These are phyloP conservation scores for Rhabdophis nuchalis DNA, from an alignment of 2,797 vertebrate species.

Conservation along the genomic window DNA sequence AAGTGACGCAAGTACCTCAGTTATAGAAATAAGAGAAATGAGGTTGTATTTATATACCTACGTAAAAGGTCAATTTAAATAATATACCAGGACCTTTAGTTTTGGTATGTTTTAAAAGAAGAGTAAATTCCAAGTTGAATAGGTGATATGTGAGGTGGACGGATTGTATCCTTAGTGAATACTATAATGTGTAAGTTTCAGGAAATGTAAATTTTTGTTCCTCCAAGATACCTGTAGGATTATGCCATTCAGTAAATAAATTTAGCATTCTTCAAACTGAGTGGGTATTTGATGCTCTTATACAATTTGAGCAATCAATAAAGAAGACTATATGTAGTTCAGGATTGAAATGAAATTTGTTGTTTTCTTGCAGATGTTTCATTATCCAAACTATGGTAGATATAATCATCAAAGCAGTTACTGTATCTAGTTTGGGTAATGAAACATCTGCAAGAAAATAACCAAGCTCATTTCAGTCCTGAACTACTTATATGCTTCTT, in stretches of 20 bases:
- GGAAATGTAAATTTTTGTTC: neutral
- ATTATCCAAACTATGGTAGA: neutral
- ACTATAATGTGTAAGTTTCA: neutral
- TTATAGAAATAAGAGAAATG: neutral
- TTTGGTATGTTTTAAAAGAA: neutral
- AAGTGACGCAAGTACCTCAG: neutral
- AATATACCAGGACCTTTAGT: neutral
- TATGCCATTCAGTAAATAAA: neutral
- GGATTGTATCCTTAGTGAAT: neutral
- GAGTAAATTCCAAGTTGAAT: neutral
- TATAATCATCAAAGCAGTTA: neutral
- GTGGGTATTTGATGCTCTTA: neutral
- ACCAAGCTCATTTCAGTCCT: neutral
- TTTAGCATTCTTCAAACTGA: neutral
- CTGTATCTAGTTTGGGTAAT: neutral
- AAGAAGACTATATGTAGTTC: no score
- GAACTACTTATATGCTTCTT: neutral
- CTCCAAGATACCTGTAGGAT: neutral
- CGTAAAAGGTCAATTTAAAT: neutral
- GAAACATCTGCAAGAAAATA: neutral
- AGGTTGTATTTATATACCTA: neutral
- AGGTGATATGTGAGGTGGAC: neutral
- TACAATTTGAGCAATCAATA: no score
- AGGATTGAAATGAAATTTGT: neutral
- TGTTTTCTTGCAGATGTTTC: neutral